Conservation (phyloP, 1,140 invertebrate species). For the Drosophila yakuba region DNA sequence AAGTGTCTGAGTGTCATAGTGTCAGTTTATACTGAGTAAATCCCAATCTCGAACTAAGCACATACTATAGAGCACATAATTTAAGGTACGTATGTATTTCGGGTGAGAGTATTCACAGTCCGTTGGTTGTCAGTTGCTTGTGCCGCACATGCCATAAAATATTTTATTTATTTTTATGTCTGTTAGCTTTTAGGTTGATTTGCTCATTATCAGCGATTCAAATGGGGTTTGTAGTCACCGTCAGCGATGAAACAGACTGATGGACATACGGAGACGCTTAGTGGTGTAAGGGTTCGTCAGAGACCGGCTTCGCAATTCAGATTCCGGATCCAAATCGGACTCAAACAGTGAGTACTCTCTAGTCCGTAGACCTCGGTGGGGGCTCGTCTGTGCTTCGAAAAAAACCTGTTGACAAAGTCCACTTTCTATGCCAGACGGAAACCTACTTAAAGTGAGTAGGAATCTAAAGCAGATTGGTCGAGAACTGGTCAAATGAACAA, state of each 20-base stretch:
- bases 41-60: too few species aligned
- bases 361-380: conserved; percentile 6
- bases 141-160: conserved; percentile 23
- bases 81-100: background rate
- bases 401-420: conserved; percentile 28
- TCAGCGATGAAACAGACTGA: conserved; percentile 17
- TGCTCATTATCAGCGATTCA: conserved; percentile 58
- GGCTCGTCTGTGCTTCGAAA: conserved; percentile 43
- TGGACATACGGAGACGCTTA: conserved; percentile 1
- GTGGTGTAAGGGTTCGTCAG: conserved; percentile 14
- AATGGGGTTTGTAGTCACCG: conserved; percentile 36
- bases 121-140: conserved; percentile 12
- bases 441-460: conserved; percentile 7
- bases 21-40: too few species aligned
- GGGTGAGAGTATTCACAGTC: conserved; percentile 23
- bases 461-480: conserved; percentile 5
- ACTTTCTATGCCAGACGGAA: conserved; percentile 6
- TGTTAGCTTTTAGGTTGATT: conserved; percentile 44
- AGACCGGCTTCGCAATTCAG: conserved; percentile 40
- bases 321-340: conserved; percentile 3
- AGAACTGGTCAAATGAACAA: conserved; percentile 22
- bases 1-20: background rate
- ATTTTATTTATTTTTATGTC: conserved; percentile 17
- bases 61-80: background rate
- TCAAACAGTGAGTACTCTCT: conserved; percentile 21